Evolutionary conservation across 2,797 vertebrate species (phyloP), one percentile per base, ranked within the genome.

Genomic region (Agapornis canus): DNA sequence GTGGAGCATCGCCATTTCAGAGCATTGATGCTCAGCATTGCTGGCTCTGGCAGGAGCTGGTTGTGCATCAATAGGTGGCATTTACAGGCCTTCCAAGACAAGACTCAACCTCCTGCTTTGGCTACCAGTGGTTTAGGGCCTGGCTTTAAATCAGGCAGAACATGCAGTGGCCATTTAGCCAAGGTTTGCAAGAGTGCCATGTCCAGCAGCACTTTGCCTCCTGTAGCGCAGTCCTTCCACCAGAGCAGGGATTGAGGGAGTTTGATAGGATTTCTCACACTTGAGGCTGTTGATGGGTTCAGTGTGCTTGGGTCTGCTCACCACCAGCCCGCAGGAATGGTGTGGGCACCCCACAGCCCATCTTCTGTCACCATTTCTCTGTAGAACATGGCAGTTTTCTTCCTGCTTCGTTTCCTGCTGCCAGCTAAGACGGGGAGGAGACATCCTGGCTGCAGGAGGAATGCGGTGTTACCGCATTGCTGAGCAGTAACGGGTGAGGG

Each of bases 381-480:
- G 2, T 4, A 1, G 65, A 49, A 10, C 5, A 0, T 56, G 14
- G 56, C 45, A 2, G 31, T 3, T 13, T 81, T 54, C 16, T 32
- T 22, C 51, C 76, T 3, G 0, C 73, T 73, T 18, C 52, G 35
- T 10, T 22, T 22, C 32, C 9, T 4, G 27, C 75, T 57, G 81
- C 81, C 60, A 5, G 90, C 76, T 10, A 56, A 19, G 31, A 3
- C 2, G 21, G 66, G 65, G 54, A 75, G 83, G 84, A 63, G 95
- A 85, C 75, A 29, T 63, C 63, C 13, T 49, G 64, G 90, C 52
- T 2, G 64, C n/a, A 43, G 49, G 8, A 92, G 92, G 94, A 97
- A 95, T 92, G 94, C 43, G 75, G 93, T 5, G 35, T 45, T 47
- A 52, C 85, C 5, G 39, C 93, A 92, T 96, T 95, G 95, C 94